Evolutionary conservation across 2,888 invertebrate species (phyloP), one percentile per base, ranked within the genome.

Genomic region (Stenoptilia bipunctidactyla): DNA sequence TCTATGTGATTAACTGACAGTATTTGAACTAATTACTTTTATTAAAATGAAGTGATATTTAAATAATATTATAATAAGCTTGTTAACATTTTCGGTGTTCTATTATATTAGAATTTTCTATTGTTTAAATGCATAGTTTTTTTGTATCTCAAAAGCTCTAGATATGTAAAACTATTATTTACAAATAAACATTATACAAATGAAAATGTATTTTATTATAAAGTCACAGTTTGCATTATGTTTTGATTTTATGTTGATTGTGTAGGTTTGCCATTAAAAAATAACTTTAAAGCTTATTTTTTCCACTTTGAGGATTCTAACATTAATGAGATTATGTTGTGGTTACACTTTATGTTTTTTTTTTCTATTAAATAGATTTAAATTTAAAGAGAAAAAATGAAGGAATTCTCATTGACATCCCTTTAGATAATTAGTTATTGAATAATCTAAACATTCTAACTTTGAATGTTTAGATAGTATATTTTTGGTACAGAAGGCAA

Each of bases 231-330:
- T 45, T 56, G 43, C 49, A 55, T 61, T 61, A 64, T 66, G 51
- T 61, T 69, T 65, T 55, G 45, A 52, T 65, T 70, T 71, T 66
- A 47, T 67, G 69, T 79, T 80, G 56, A 63, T 80, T 80, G 83
- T 83, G 75, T 67, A 80, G 80, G 83, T 83, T 83, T 83, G 83
- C 83, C 83, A 80, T 65, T 75, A 75, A 73, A 71, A 60, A 50
- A 53, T 45, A 42, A 50, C 36, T 10, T 15, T 45, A 65, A 47
- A 59, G 55, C 66, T 66, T 20, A n/a, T n/a, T n/a, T 20, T 20
- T 20, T 20, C 8, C 3, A 20, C 8, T 3, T 5, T 20, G 20
- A 20, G 20, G 20, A 20, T 20, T 20, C 3, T 5, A 5, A 20
- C 20, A 20, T 20, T 20, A 20, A 20, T 20, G n/a, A n/a, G n/a